phyloP scores from a whole-genome alignment of 2,113 vertebrate species.

The Stegostoma tigrinum region DNA sequence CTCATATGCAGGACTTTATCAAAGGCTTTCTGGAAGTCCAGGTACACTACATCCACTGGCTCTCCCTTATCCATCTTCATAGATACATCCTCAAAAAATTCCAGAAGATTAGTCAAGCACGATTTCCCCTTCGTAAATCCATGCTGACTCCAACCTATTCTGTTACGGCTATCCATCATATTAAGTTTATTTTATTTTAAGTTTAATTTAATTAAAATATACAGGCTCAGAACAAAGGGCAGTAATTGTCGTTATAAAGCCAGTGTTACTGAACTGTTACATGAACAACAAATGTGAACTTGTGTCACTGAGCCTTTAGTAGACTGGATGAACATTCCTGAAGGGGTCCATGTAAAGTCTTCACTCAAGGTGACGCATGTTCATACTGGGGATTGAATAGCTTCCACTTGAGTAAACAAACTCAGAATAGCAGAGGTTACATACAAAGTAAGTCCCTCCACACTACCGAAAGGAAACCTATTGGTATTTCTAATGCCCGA shows the following conservation, averaged over 20 bases:
- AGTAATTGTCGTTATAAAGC: neutral
- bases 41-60: too few relatives aligned
- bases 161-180: too few relatives aligned
- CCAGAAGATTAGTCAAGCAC: too few relatives aligned
- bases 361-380: neutral
- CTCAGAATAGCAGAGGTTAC: neutral
- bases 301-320: neutral
- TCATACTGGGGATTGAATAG: neutral
- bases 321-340: neutral
- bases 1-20: too few relatives aligned
- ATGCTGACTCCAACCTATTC: too few relatives aligned
- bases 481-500: too few relatives aligned
- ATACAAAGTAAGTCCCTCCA: neutral
- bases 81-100: too few relatives aligned
- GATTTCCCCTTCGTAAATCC: too few relatives aligned
- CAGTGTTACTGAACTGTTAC: neutral
- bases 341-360: neutral
- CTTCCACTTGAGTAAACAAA: neutral
- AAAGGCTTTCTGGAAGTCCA: too few relatives aligned
- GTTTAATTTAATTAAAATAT: too few relatives aligned
- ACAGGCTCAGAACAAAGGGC: neutral
- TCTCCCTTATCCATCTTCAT: too few relatives aligned
- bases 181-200: too few relatives aligned
- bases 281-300: neutral
- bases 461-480: neutral